These are phyloP conservation scores for Dicycla oo DNA, from an alignment of 2,888 invertebrate species.

Conservation along the genomic window DNA sequence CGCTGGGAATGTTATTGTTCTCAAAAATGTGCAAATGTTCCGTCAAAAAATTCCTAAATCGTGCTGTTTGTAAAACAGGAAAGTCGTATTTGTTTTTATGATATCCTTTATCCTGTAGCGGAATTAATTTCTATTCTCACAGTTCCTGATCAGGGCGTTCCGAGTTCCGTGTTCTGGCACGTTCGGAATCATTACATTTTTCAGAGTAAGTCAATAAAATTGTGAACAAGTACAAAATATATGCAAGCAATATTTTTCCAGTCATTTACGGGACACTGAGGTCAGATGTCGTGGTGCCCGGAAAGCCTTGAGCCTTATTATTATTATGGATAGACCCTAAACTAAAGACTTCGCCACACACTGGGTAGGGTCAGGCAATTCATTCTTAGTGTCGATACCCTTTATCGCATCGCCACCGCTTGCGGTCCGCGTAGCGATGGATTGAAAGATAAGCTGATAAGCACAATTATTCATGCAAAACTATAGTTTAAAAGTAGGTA, in stretches of 20 bases:
- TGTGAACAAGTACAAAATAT: constrained; percentile 23
- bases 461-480: constrained; percentile 12
- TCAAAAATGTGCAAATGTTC: not conserved
- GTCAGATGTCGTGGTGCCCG: not conserved
- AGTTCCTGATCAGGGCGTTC: not conserved
- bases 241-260: not conserved
- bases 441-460: constrained; percentile 26
- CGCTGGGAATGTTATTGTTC: constrained; percentile 30
- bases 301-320: not conserved
- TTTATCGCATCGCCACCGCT: constrained; percentile 10
- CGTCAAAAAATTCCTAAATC: not conserved
- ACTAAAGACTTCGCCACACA: not conserved
- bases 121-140: not conserved
- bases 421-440: constrained; percentile 5
- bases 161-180: not conserved
- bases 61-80: constrained; percentile 5
- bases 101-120: not conserved
- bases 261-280: no score
- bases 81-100: not conserved
- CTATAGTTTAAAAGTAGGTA: not conserved
- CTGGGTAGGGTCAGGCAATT: not conserved
- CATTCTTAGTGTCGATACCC: not conserved
- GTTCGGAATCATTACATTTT: not conserved
- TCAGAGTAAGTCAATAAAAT: constrained; percentile 11
- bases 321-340: not conserved